Evolutionary conservation across 1,140 invertebrate genomes (phyloP).

Genomic region (Phortica variegata): DNA sequence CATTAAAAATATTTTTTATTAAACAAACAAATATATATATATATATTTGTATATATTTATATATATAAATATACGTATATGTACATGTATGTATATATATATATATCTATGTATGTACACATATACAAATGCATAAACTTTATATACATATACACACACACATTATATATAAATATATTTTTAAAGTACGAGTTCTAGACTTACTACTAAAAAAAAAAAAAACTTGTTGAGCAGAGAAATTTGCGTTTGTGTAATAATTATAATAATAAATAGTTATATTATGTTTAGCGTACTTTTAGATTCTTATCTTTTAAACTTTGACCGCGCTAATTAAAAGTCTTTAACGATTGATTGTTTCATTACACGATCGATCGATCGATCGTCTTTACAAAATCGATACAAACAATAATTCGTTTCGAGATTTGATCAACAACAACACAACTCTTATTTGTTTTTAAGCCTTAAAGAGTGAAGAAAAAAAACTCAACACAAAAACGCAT

Average conservation of each 20-base stretch:
- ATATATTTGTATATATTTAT: slow-evolving; percentile 15
- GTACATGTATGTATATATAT: not conserved
- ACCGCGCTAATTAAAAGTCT: too few relatives aligned
- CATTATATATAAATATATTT: slow-evolving; percentile 4
- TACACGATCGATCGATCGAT: too few relatives aligned
- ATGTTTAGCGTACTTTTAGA: slow-evolving; percentile 27
- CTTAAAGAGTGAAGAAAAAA: too few relatives aligned
- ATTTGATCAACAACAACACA: too few relatives aligned
- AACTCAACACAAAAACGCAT: too few relatives aligned
- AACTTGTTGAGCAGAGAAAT: slow-evolving; percentile 21
- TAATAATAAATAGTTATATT: slow-evolving; percentile 27
- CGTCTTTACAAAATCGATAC: too few relatives aligned
- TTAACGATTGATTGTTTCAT: too few relatives aligned
- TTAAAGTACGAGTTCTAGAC: slow-evolving; percentile 27
- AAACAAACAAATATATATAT: too few relatives aligned
- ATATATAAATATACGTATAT: too few relatives aligned
- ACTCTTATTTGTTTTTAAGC: too few relatives aligned
- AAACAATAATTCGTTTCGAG: too few relatives aligned
- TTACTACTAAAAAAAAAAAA: slow-evolving; percentile 9
- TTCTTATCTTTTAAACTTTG: slow-evolving; percentile 13
- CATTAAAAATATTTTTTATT: too few relatives aligned
- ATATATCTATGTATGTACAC: slow-evolving; percentile 1
- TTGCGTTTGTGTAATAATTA: slow-evolving; percentile 35
- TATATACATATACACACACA: slow-evolving; percentile 3
- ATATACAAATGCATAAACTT: slow-evolving; percentile 10